A percentile compares a stretch with the other conserved stretches of the same genome.
Evolutionary conservation across 2,797 vertebrate species (phyloP).

Genomic region (Enteromius viviparus): DNA sequence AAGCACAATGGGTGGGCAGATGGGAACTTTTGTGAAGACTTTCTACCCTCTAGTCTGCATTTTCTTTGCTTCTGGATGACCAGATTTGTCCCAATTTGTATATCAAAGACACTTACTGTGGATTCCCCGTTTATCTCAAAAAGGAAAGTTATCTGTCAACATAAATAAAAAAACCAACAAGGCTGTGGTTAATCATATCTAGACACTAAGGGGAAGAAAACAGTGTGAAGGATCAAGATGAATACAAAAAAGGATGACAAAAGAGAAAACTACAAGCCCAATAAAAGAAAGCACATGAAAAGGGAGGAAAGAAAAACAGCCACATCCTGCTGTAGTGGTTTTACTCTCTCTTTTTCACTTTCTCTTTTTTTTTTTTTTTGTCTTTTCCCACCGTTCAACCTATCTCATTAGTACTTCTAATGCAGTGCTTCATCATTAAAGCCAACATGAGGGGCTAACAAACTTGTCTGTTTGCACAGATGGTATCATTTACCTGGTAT

Average conservation of each 20-base stretch:
- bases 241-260: slow-evolving; percentile 33
- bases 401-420: slow-evolving; percentile 34
- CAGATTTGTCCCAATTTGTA: slow-evolving; percentile 26
- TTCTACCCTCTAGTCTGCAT: slow-evolving; percentile 37
- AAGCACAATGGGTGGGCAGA: slow-evolving; percentile 43
- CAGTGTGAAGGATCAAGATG: not conserved
- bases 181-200: not conserved
- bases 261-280: slow-evolving; percentile 54
- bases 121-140: slow-evolving; percentile 16
- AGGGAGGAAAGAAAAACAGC: slow-evolving; percentile 54
- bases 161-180: not conserved
- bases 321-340: slow-evolving; percentile 61
- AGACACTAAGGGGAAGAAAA: slow-evolving; percentile 4
- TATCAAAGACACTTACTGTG: slow-evolving; percentile 21
- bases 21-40: slow-evolving; percentile 38
- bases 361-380: slow-evolving; percentile 9
- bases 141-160: not conserved
- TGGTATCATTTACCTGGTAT: slow-evolving; percentile 63
- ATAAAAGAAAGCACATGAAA: slow-evolving; percentile 57
- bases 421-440: slow-evolving; percentile 35
- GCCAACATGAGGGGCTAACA: slow-evolving; percentile 25
- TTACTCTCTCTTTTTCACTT: slow-evolving; percentile 32
- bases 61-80: slow-evolving; percentile 11
- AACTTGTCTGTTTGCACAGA: slow-evolving; percentile 72
- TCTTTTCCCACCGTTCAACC: slow-evolving; percentile 20